A percentile compares a stretch with the other conserved stretches of the same genome.
These are phyloP conservation scores for Phoxinus dragarum DNA, from an alignment of 2,797 vertebrate genomes.

Conservation along the genomic window DNA sequence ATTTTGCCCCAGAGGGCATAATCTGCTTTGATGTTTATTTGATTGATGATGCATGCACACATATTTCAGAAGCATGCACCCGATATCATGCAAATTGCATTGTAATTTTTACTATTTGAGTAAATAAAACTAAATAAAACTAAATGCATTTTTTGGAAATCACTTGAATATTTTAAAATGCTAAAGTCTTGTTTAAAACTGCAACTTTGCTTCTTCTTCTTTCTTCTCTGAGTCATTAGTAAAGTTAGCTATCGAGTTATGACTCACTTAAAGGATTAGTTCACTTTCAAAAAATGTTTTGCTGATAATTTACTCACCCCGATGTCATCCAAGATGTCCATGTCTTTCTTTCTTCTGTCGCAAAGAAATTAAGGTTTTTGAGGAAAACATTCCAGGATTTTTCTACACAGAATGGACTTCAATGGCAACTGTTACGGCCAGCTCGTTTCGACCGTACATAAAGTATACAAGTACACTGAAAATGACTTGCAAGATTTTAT, in stretches of 20 bases:
- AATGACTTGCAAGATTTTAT: too few species aligned
- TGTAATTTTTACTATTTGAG: neutral
- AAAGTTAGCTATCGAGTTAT: neutral
- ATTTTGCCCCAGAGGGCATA: constrained; percentile 21
- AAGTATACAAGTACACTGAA: too few species aligned
- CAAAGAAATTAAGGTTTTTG: too few species aligned
- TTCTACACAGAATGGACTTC: too few species aligned
- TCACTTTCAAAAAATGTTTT: too few species aligned
- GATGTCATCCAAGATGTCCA: too few species aligned
- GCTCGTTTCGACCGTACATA: too few species aligned
- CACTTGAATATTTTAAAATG: neutral
- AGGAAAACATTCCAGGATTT: too few species aligned
- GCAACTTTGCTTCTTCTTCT: neutral
- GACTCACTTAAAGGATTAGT: neutral
- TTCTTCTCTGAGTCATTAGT: neutral
- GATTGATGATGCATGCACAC: neutral
- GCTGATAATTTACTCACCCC: too few species aligned
- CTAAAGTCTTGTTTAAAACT: neutral
- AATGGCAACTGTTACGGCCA: too few species aligned
- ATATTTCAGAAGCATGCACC: neutral
- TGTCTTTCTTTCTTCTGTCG: too few species aligned
- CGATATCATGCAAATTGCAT: neutral
- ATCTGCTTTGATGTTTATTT: neutral
- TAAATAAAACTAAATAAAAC: neutral
- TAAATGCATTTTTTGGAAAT: neutral